Evolutionary conservation across 2,888 invertebrate genomes (phyloP), one percentile per base, ranked within the genome.

Genomic region (Nycteola revayana): DNA sequence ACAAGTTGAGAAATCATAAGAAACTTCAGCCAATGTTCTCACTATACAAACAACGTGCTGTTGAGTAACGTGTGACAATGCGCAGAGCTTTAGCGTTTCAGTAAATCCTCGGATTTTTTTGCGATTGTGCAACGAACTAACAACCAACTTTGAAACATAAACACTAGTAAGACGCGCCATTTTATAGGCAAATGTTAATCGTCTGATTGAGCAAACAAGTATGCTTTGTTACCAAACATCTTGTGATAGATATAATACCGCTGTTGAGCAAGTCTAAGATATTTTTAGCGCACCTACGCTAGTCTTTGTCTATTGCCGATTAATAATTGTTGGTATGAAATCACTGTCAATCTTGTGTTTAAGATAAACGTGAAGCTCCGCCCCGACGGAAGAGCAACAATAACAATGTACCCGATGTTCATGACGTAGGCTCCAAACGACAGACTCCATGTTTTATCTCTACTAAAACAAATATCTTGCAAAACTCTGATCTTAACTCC

Each of bases 181-280:
- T 64, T 68, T 67, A 68, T 66, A 68, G 65, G 66, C 63, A 84
- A 84, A 85, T 85, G 84, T 82, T 85, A 84, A 84, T 82, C 66
- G 78, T 66, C 52, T 60, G 48, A 66, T 85, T 82, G 68, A 55
- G 75, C 67, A 84, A 85, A 75, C 67, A 84, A 85, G 63, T 40
- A 41, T 70, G 68, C 76, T 76, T 78, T 81, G 79, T 82, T 83
- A 69, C 70, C 64, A 77, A 79, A 79, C 74, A 71, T 66, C 66
- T 75, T 60, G 66, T 66, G 65, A 54, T 66, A 58, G 60, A 54
- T 52, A 40, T 69, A 68, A 66, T 62, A 65, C 48, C 54, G 46
- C 47, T 41, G 61, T 76, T 78, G 69, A 43, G 78, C 68, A 80
- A 80, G 68, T 64, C 45, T 46, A 51, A 45, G 46, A 44, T 60